Evolutionary conservation across 2,113 vertebrate genomes (phyloP), one percentile per base, ranked within the genome.

Genomic region (Propithecus coquereli): DNA sequence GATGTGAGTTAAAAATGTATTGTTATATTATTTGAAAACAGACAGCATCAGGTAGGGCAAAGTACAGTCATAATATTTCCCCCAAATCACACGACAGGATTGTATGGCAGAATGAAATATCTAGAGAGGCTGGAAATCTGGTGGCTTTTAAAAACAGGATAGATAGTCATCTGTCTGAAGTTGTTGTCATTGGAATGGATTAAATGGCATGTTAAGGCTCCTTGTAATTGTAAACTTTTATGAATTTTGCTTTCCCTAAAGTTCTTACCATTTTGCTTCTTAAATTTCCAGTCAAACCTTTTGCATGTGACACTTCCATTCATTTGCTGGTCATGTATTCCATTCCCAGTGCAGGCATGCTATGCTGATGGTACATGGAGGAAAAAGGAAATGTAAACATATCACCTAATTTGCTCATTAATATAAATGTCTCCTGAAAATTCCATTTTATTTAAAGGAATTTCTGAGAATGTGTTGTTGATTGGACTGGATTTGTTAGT

Each of bases 201-300:
- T 96, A 87, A 87, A 73, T 96, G 87, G 74, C 32, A 90, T 94
- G 23, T 80, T 91, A 90, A 95, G 79, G 70, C 43, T 45, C 77
- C 50, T 80, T 93, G 76, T 88, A 95, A 97, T 97, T 94, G 59
- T 85, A 82, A 95, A 95, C 88, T 95, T 95, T 40, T 76, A 91
- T 86, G 92, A 95, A 92, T 96, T 97, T 97, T 97, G 68, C 89
- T 86, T 97, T 82, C 43, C 17, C 32, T 95, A 57, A 68, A n/a
- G 54, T 93, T 94, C 71, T 96, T 95, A 94, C 45, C 86, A 87
- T 52, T 94, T 95, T 86, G 74, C 87, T 91, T 94, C 81, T 93
- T 97, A 91, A 90, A 87, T 97, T 96, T 97, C 83, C 59, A 84
- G 61, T 94, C 47, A 77, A 77, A 86, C 68, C 40, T 30, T 95